Base-by-base conservation (phyloP, 2,888 invertebrate genomes). In the Latrodectus elegans region DNA sequence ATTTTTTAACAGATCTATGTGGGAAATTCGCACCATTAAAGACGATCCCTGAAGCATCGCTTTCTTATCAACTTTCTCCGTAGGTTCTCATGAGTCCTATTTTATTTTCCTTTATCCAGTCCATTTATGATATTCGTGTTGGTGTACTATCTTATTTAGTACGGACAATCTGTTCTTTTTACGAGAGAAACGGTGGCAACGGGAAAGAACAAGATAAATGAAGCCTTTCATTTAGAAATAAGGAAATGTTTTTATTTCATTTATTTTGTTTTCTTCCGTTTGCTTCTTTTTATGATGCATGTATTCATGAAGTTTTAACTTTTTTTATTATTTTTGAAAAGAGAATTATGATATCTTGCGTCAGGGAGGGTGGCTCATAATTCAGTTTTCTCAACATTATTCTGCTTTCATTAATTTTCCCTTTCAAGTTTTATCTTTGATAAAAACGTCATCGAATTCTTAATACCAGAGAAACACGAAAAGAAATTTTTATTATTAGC, bases 171-270 rank as follows among this genome's bases (percentile, higher is more conserved):
- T 52, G 76, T 70, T 84, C 83, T 55, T 64, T 84, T 84, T 84
- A 84, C 76, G 77, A 82, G 75, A 26, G 53, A 53, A 60, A 11
- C 64, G 70, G 75, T 22, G 77, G 76, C 64, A 60, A 71, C 15
- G 64, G 53, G n/a, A 77, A 76, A 84, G 77, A 77, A 84, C 77
- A 84, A 77, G 83, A 84, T 84, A 77, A 77, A 84, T 84, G 83
- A 60, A 53, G 22, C 64, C 77, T 84, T 84, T 84, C 83, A 84
- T 84, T 84, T 84, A 84, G 83, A 77, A 84, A 84, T 84, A 84
- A 76, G 71, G 77, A 84, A 84, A 84, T 84, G 70, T 76, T 84
- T 80, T 77, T 76, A 84, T 84, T 77, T 52, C 81, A 68, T 68
- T 74, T 82, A 82, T 82, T 74, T 73, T 67, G 17, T 72, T 22